phyloP scores from a whole-genome alignment of 2,113 vertebrate species.

The Bagarius yarrelli region DNA sequence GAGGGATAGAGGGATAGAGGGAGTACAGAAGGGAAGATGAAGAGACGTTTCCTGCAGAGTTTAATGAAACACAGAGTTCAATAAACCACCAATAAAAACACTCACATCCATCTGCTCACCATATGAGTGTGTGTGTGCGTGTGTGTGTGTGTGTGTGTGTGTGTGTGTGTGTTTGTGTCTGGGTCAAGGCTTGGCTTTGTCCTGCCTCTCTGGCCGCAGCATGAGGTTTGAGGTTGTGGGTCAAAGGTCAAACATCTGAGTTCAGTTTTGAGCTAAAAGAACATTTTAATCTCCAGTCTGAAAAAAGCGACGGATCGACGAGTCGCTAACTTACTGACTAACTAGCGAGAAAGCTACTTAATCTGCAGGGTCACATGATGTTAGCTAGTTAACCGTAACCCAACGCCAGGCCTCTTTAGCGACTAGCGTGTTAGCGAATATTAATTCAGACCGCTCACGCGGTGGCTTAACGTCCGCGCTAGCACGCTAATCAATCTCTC shows the following conservation, averaged over 20 bases:
- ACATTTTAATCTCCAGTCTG: background rate
- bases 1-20: background rate
- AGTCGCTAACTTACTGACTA: too few species aligned
- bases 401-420: background rate
- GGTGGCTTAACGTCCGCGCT: background rate
- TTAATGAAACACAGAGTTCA: conserved; percentile 33
- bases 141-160: conserved; percentile 25
- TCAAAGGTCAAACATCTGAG: conserved; percentile 25
- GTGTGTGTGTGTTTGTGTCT: conserved; percentile 22
- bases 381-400: background rate
- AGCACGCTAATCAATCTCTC: conserved; percentile 18
- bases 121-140: conserved; percentile 6
- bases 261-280: conserved; percentile 14
- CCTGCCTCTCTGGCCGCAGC: conserved; percentile 12
- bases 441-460: too few species aligned
- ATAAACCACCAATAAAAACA: conserved; percentile 41
- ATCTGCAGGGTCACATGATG: too few species aligned
- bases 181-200: background rate
- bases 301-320: too few species aligned
- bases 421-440: background rate
- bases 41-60: conserved; percentile 35
- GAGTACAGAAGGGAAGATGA: background rate
- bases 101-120: conserved; percentile 9
- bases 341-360: too few species aligned
- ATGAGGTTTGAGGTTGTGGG: background rate